phyloP scores from a whole-genome alignment of 1,140 invertebrate species.

The Plectus sambesii region DNA sequence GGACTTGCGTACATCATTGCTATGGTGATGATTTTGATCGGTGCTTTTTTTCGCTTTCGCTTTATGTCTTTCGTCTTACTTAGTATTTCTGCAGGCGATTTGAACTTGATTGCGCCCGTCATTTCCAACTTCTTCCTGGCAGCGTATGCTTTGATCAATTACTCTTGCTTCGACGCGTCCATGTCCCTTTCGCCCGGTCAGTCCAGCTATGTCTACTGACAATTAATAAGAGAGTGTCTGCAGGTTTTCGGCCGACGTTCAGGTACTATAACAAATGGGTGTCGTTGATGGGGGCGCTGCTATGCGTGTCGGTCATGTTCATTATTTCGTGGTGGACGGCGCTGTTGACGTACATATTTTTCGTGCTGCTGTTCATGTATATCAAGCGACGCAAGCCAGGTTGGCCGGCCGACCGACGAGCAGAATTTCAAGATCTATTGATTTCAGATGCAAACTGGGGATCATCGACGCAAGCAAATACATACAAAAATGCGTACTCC shows the following conservation, averaged over 20 bases:
- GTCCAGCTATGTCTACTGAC: too few species aligned
- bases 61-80: too few species aligned
- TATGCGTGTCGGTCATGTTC: slow-evolving; percentile 83
- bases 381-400: slow-evolving; percentile 78
- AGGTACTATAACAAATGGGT: slow-evolving; percentile 86
- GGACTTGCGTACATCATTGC: slow-evolving; percentile 77
- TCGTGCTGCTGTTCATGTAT: too few species aligned
- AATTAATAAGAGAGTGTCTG: too few species aligned
- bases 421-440: slow-evolving; percentile 8
- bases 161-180: slow-evolving; percentile 71
- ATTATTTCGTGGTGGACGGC: slow-evolving; percentile 78
- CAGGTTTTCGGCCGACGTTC: slow-evolving; percentile 52
- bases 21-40: slow-evolving; percentile 54
- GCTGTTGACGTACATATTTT: slow-evolving; percentile 70
- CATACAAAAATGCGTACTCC: slow-evolving; percentile 74
- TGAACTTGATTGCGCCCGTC: too few species aligned
- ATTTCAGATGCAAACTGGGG: slow-evolving; percentile 81
- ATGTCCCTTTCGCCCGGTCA: slow-evolving; percentile 38
- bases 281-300: slow-evolving; percentile 68
- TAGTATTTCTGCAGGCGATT: too few species aligned
- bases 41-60: too few species aligned
- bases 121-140: slow-evolving; percentile 94
- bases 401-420: slow-evolving; percentile 46
- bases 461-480: slow-evolving; percentile 87
- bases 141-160: slow-evolving; percentile 87